A percentile compares a stretch with the other conserved stretches of the same genome.
Conservation (phyloP, 2,888 invertebrate species). For the Erebia palarica region DNA sequence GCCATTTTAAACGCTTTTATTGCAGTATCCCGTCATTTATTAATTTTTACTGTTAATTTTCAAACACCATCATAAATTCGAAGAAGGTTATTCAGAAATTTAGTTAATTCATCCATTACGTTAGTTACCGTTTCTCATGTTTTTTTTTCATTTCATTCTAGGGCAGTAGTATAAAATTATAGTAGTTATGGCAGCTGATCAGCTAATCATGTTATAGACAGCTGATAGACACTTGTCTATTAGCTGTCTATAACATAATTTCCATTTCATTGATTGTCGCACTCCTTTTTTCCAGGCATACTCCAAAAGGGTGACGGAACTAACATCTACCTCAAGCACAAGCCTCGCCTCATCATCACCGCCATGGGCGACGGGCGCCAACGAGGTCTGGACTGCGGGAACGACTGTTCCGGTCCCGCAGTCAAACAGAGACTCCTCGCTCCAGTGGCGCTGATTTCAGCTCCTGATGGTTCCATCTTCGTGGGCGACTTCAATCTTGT, state of each 20-base stretch:
- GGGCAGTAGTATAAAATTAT: too few relatives aligned
- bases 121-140: too few relatives aligned
- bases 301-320: constrained; percentile 98
- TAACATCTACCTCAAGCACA: constrained; percentile 96
- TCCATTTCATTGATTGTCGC: neutral
- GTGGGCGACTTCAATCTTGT: constrained; percentile 98
- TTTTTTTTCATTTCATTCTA: too few relatives aligned
- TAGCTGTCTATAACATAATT: too few relatives aligned
- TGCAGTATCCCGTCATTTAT: too few relatives aligned
- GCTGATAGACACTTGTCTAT: too few relatives aligned
- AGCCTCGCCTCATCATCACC: constrained; percentile 94
- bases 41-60: neutral
- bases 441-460: constrained; percentile 95
- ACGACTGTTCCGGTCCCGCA: constrained; percentile 90
- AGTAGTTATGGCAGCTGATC: too few relatives aligned
- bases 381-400: constrained; percentile 90
- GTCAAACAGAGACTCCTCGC: constrained; percentile 91
- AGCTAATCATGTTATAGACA: too few relatives aligned
- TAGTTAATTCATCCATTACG: too few relatives aligned
- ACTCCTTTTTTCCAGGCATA: constrained; percentile 84
- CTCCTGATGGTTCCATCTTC: constrained; percentile 96
- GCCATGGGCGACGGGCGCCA: constrained; percentile 96
- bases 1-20: too few relatives aligned
- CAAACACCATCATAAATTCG: neutral
- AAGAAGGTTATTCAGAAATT: neutral